Evolutionary conservation across 2,113 vertebrate genomes (phyloP).

Genomic region (Raphicerus campestris): DNA sequence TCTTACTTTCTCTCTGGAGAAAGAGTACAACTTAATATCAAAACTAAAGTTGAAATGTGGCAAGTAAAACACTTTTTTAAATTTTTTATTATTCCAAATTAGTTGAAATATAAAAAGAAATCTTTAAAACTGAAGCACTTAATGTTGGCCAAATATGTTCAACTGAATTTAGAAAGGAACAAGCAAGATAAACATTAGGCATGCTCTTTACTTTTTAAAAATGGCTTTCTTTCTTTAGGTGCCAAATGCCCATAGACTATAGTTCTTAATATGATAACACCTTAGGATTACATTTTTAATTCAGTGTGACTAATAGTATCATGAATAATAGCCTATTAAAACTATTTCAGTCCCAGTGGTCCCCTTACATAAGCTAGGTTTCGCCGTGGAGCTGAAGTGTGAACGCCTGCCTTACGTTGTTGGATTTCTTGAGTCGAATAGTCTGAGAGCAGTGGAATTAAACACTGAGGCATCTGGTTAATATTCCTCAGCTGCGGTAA

Average conservation of each 20-base stretch:
- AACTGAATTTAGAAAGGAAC: conserved; percentile 30
- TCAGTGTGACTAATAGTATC: not conserved
- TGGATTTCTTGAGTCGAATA: not conserved
- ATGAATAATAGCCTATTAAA: not conserved
- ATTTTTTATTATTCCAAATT: conserved; percentile 1
- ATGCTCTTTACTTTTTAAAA: not conserved
- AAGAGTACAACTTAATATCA: not conserved
- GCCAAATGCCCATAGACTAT: not conserved
- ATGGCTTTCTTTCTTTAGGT: not conserved
- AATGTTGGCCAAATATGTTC: not conserved
- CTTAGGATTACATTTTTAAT: not conserved
- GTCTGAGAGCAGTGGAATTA: not conserved
- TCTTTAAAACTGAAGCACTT: not conserved
- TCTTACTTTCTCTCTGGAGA: not conserved
- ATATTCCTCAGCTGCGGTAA: not conserved
- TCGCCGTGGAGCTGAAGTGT: not conserved
- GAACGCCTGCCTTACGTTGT: not conserved
- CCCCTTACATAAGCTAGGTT: not conserved
- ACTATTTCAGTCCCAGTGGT: not conserved
- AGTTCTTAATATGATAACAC: not conserved
- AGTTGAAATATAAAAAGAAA: not conserved
- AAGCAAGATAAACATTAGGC: not conserved
- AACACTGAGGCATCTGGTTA: not conserved
- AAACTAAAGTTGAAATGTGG: not conserved
- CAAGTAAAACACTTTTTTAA: not conserved